A percentile compares a stretch with the other conserved stretches of the same genome.
Evolutionary conservation across 1,140 invertebrate genomes (phyloP).

Genomic region (Penaeus chinensis): DNA sequence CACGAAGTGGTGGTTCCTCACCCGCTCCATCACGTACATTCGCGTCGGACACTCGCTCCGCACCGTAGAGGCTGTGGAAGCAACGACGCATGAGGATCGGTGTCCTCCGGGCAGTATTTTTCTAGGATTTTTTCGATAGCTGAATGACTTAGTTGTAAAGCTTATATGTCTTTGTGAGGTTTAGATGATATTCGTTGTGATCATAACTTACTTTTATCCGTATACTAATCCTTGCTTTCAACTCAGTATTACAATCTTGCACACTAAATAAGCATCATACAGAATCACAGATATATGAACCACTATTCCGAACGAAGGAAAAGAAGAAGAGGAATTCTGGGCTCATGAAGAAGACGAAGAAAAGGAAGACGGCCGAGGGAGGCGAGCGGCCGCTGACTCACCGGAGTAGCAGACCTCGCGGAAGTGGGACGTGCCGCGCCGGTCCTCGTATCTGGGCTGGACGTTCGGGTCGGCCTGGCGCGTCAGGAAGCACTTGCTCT

Average conservation of each 20-base stretch:
- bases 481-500: constrained; percentile 89
- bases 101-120: neutral
- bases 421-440: constrained; percentile 88
- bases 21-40: constrained; percentile 87
- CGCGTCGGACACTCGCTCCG: constrained; percentile 87
- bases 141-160: neutral
- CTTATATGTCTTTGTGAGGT: too few species aligned
- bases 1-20: constrained; percentile 74
- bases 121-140: neutral
- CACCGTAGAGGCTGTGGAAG: constrained; percentile 79
- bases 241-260: neutral
- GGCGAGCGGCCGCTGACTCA: constrained; percentile 71
- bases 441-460: constrained; percentile 75
- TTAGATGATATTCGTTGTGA: too few species aligned
- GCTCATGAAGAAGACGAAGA: neutral
- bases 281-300: neutral
- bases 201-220: neutral
- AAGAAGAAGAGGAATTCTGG: neutral
- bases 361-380: neutral
- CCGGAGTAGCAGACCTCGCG: constrained; percentile 89
- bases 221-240: neutral
- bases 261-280: neutral
- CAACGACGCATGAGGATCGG: neutral
- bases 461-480: constrained; percentile 87
- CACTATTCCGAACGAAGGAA: neutral